These are phyloP conservation scores for Diadromus collaris DNA, from an alignment of 2,888 invertebrate genomes.

Conservation along the genomic window DNA sequence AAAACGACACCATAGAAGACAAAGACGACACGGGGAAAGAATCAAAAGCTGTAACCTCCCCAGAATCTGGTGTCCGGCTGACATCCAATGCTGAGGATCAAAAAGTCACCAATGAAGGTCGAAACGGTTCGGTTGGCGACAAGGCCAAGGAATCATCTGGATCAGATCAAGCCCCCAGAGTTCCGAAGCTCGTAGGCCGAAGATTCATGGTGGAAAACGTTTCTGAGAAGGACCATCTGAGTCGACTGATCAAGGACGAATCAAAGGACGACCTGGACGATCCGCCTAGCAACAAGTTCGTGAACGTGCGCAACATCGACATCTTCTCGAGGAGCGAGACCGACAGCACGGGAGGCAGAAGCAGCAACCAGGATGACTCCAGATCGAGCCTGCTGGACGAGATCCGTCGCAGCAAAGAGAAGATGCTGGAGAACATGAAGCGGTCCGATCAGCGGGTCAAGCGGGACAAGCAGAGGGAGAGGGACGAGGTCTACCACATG, in stretches of 20 bases:
- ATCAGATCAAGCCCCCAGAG: conserved; percentile 47
- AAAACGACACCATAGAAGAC: not conserved
- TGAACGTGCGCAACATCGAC: conserved; percentile 75
- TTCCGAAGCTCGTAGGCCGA: conserved; percentile 70
- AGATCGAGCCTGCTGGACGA: conserved; percentile 67
- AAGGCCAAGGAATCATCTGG: conserved; percentile 17
- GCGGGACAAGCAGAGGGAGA: conserved; percentile 62
- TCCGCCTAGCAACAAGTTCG: conserved; percentile 68
- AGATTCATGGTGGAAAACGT: conserved; percentile 77
- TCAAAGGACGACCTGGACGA: conserved; percentile 66
- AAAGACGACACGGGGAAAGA: conserved; percentile 1
- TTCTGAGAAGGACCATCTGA: conserved; percentile 75
- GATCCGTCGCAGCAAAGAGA: conserved; percentile 69
- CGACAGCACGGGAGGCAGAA: conserved; percentile 66
- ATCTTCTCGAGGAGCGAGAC: conserved; percentile 74
- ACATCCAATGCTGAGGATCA: not conserved
- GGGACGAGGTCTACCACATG: conserved; percentile 63
- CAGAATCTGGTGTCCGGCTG: conserved; percentile 19
- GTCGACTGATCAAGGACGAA: conserved; percentile 69
- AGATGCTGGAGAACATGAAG: conserved; percentile 71
- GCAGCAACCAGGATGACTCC: conserved; percentile 64
- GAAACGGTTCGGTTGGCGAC: conserved; percentile 1
- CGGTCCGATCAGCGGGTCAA: conserved; percentile 58
- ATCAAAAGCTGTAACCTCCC: not conserved
- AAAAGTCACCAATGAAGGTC: not conserved